Evolutionary conservation across 2,113 vertebrate species (phyloP), one percentile per base, ranked within the genome.

Genomic region (Hippotragus niger): DNA sequence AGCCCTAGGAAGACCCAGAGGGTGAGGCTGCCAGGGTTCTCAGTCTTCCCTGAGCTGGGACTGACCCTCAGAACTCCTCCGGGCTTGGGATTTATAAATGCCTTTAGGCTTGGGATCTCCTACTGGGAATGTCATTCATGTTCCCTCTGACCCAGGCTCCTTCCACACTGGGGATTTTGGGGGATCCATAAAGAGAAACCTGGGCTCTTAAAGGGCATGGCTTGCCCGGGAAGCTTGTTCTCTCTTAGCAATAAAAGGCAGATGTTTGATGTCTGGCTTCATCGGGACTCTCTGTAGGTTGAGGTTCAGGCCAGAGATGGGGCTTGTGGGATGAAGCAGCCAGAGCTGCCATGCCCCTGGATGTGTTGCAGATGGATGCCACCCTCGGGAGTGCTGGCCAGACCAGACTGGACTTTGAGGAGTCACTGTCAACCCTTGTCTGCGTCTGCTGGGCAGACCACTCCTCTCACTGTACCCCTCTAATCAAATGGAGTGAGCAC

Each of bases 201-300:
- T 95, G 84, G n/a, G 31, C 40, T 76, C 23, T 80, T 6, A 40
- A 14, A 88, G 71, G 47, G 25, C 14, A 0, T 40, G 52, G 50
- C 52, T 88, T 21, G 43, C 31, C 36, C 5, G 10, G 17, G 16
- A 71, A 64, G 57, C 57, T 31, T 17, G 50, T 17, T 88, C 62
- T 7, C 0, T 33, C 36, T 36, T 67, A 13, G 52, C 47, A 33
- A 14, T 60, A 31, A 62, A 57, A 82, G 64, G 82, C 86, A 93
- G 82, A 57, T 90, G 14, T 90, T 62, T 81, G 93, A 78, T 23
- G 29, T 71, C 50, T 95, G 71, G 78, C 36, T 62, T 89, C 43
- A 31, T 85, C 1, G 2, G 43, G 47, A 17, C 82, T 45, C 31
- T 74, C 90, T 82, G 21, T 31, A 47, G 83, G 14, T 47, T 29